Percentiles rank a stretch among this genome's conserved stretches.
Conservation (phyloP, 2,888 invertebrate species). For the Gerris lacustris region DNA sequence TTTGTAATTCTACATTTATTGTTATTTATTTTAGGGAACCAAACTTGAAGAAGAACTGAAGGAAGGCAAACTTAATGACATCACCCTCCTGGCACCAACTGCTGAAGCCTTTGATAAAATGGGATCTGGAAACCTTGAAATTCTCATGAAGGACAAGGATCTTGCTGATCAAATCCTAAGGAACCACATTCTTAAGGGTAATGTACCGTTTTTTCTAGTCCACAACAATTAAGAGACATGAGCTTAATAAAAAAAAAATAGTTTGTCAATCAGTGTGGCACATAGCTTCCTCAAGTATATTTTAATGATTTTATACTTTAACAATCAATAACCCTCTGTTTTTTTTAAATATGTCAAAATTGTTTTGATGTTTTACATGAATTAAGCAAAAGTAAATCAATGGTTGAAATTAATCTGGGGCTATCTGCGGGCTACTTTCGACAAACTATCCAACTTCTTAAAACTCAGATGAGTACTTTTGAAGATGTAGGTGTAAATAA, state of each 20-base stretch:
- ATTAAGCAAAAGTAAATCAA: too few species aligned
- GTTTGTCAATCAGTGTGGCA: background rate
- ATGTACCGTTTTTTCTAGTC: background rate
- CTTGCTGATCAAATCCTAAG: constrained; percentile 41
- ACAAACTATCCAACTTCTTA: too few species aligned
- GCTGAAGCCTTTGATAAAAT: constrained; percentile 42
- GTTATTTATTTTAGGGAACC: constrained; percentile 35
- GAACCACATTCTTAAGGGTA: constrained; percentile 44
- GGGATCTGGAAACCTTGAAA: constrained; percentile 39
- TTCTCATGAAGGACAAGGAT: constrained; percentile 40
- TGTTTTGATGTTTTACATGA: too few species aligned
- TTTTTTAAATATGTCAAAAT: too few species aligned
- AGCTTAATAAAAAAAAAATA: background rate
- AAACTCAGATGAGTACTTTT: too few species aligned
- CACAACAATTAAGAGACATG: constrained; percentile 18
- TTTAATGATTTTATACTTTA: too few species aligned
- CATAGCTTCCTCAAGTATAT: background rate
- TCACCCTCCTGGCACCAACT: constrained; percentile 48
- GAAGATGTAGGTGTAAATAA: too few species aligned
- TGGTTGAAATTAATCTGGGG: too few species aligned
- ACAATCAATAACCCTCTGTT: too few species aligned
- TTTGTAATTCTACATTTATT: too few species aligned
- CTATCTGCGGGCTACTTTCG: too few species aligned
- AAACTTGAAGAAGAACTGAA: constrained; percentile 37
- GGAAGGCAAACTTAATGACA: constrained; percentile 34